Conservation (phyloP, 2,113 vertebrate species). For the Notothenia rossii region DNA sequence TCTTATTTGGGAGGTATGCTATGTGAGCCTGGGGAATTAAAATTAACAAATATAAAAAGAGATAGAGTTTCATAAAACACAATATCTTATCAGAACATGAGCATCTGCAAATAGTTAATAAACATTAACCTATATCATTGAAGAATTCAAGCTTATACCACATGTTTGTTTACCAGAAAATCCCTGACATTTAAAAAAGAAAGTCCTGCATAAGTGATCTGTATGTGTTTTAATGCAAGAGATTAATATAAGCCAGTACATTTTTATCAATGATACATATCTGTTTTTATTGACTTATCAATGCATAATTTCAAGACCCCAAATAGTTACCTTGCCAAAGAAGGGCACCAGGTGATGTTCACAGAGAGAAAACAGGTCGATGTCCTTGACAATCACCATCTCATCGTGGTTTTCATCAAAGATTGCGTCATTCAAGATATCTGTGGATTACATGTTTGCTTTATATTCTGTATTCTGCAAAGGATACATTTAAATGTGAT, state of each 20-base stretch:
- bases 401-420: conserved; percentile 81
- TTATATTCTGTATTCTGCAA: not conserved
- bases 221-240: too few species aligned
- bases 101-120: not conserved
- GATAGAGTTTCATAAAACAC: not conserved
- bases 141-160: too few species aligned
- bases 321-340: conserved; percentile 73
- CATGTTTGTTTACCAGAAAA: too few species aligned
- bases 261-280: not conserved
- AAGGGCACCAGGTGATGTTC: conserved; percentile 80
- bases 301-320: too few species aligned
- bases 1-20: conserved; percentile 77
- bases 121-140: not conserved
- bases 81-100: not conserved
- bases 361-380: conserved; percentile 76
- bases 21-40: conserved; percentile 67
- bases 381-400: conserved; percentile 78
- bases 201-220: too few species aligned
- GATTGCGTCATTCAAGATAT: conserved; percentile 74
- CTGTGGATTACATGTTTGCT: conserved; percentile 32
- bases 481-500: not conserved
- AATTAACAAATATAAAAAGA: not conserved
- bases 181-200: too few species aligned
- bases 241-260: not conserved
- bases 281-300: not conserved